These are phyloP conservation scores for Caenorhabditis angaria DNA, from an alignment of 2,888 invertebrate genomes.

Conservation along the genomic window DNA sequence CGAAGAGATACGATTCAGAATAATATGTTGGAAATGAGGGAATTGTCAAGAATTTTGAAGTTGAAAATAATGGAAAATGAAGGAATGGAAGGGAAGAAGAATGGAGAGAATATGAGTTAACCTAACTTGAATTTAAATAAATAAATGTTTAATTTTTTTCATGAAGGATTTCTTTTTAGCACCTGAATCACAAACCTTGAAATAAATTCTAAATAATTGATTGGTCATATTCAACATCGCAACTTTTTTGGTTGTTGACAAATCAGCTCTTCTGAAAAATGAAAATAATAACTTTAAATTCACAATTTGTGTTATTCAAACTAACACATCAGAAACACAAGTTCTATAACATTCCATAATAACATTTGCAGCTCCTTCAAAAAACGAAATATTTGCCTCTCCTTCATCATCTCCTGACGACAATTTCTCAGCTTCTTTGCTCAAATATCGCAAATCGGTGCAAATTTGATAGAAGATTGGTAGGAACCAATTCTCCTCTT, in stretches of 20 bases:
- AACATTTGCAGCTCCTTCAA: conserved; percentile 60
- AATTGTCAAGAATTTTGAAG: not conserved
- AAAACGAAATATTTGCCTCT: conserved; percentile 52
- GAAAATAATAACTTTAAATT: not conserved
- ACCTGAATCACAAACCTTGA: conserved; percentile 83
- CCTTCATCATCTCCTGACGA: conserved; percentile 51
- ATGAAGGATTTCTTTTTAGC: too few species aligned
- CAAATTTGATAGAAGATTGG: conserved; percentile 90
- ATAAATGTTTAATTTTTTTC: too few species aligned
- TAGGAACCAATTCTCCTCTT: conserved; percentile 95
- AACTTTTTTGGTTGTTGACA: conserved; percentile 90
- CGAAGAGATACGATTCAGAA: not conserved
- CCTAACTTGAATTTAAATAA: too few species aligned
- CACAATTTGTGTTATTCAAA: not conserved
- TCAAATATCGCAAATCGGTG: conserved; percentile 84
- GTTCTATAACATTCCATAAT: conserved; percentile 68
- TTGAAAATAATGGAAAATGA: not conserved
- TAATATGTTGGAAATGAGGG: not conserved
- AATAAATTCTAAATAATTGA: conserved; percentile 95
- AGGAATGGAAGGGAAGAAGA: not conserved
- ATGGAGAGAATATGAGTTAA: not conserved
- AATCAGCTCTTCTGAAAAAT: conserved; percentile 80
- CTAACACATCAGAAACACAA: conserved; percentile 66
- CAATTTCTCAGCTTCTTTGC: conserved; percentile 71
- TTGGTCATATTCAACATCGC: conserved; percentile 96